Evolutionary conservation across 2,888 invertebrate genomes (phyloP).

Genomic region (Eurytoma californica): DNA sequence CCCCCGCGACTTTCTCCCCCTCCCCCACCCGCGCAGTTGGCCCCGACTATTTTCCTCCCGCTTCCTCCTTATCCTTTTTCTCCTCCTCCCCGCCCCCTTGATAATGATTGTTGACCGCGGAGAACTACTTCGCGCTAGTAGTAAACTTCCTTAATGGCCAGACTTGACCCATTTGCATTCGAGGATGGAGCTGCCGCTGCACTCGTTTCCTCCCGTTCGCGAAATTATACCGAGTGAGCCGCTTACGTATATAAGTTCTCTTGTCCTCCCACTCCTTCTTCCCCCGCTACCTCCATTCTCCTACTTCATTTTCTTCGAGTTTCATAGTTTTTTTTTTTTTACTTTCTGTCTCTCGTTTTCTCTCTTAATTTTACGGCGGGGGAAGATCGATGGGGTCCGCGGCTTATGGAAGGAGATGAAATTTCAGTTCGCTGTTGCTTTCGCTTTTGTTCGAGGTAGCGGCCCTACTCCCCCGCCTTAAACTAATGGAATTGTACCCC

Average conservation of each 20-base stretch:
- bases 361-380: conserved; percentile 14
- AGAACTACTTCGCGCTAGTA: conserved; percentile 36
- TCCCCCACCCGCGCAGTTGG: not conserved
- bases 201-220: conserved; percentile 25
- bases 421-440: not conserved
- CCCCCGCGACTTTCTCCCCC: not conserved
- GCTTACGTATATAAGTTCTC: conserved; percentile 39
- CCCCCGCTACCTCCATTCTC: not conserved
- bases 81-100: not conserved
- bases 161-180: conserved; percentile 47
- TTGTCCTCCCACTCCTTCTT: not conserved
- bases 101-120: conserved; percentile 48
- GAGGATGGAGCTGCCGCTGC: conserved; percentile 29
- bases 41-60: not conserved
- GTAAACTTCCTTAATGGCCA: conserved; percentile 48
- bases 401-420: not conserved
- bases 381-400: not conserved
- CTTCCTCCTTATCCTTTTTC: not conserved
- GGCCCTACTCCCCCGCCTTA: no score
- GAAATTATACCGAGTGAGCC: conserved; percentile 46
- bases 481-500: no score
- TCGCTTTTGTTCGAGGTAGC: not conserved
- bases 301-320: not conserved
- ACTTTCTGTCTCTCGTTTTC: not conserved
- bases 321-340: not conserved